Evolutionary conservation across 92 coral and sea anemone genomes (phyloP), one percentile per base, ranked within the genome.

Genomic region (Zoanthus sansibaricus): DNA sequence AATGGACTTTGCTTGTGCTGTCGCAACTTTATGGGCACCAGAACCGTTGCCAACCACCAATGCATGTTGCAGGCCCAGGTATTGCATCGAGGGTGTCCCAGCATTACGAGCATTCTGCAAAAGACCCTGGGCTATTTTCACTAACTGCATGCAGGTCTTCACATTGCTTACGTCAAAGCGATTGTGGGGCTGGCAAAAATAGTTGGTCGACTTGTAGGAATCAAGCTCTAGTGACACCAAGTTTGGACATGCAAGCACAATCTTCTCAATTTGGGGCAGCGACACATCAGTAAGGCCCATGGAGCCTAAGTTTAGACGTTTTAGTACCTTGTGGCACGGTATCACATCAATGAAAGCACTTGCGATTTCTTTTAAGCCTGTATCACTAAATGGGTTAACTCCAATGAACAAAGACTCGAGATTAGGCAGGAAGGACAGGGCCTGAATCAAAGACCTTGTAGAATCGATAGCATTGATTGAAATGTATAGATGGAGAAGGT

Each of bases 161-260:
- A 14, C 68, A 45, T 90, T 88, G 25, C 31, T 52, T 25, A 90
- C 92, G 51, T 90, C 77, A 48, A 90, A 90, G 82, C 93, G 92
- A 42, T 90, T 90, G 84, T 88, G 93, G 55, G 76, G 83, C 88
- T 90, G 93, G 37, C 75, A 45, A 66, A 90, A 90, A 77, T 90
- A 90, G 83, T 82, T 90, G 67, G 93, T 90, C 45, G 93, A 90
- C 73, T 90, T 90, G 93, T 90, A 90, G 84, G 92, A 88, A 78
- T 79, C 93, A 2, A 90, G 92, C 70, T 90, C 93, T 18, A 90
- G 83, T 20, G 91, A 87, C 56, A 90, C 93, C 78, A 90, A 77
- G 46, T 72, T 82, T 58, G 93, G 93, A 46, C 93, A 90, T 5
- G 92, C 92, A 17, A 30, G 68, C 72, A 90, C 93, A 61, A 90